A percentile compares a stretch with the other conserved stretches of the same genome.
phyloP scores from a whole-genome alignment of 2,113 vertebrate genomes.

The Rhizomys pruinosus region DNA sequence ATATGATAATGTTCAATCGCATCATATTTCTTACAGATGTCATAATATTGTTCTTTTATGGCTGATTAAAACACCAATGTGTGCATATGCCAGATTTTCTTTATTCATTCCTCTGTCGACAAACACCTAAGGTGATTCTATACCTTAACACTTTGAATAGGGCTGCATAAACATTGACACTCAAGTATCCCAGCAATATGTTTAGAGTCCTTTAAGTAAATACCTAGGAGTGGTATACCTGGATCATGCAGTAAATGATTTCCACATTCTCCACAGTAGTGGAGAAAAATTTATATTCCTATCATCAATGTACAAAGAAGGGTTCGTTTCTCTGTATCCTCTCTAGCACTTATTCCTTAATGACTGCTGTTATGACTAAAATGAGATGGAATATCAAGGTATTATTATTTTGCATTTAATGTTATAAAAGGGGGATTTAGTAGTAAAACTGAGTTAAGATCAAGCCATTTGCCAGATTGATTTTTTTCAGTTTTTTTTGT shows the following conservation, averaged over 20 bases:
- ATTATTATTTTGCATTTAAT: neutral
- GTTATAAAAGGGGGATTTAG: neutral
- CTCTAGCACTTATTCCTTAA: neutral
- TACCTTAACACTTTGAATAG: neutral
- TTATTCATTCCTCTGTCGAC: neutral
- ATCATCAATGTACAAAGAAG: neutral
- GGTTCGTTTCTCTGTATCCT: neutral
- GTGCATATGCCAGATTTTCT: no score
- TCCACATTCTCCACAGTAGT: neutral
- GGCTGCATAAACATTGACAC: no score
- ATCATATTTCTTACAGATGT: no score
- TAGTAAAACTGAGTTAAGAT: constrained; percentile 19
- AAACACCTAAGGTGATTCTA: neutral
- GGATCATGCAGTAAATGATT: neutral
- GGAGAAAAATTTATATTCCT: neutral
- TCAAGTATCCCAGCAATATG: neutral
- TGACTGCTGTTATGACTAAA: neutral
- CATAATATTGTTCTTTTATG: no score
- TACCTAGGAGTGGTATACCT: no score
- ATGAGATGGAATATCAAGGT: neutral
- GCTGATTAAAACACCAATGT: no score
- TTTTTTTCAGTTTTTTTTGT: neutral
- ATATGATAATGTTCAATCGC: no score
- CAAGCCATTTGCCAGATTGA: neutral
- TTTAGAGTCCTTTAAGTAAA: neutral